Conservation (phyloP, 1,140 invertebrate genomes). For the Sipha flava region DNA sequence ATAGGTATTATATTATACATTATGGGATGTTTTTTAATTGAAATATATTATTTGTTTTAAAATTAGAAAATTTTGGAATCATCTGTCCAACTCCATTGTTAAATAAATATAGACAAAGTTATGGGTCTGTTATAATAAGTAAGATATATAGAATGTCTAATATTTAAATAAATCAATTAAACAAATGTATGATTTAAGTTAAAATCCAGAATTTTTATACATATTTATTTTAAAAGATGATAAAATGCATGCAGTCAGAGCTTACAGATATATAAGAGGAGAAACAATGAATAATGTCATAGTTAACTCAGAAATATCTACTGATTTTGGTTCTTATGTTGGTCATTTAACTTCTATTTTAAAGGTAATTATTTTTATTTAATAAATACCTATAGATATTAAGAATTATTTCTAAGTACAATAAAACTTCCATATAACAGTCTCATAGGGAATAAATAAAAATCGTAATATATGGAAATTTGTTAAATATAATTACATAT, state of each 20-base stretch:
- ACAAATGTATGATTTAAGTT: no score
- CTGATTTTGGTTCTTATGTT: constrained; percentile 2
- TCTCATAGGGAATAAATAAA: no score
- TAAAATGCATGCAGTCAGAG: background rate
- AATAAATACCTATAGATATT: background rate
- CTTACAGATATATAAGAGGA: constrained; percentile 1
- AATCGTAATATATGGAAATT: no score
- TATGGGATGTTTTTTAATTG: background rate
- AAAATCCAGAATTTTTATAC: background rate
- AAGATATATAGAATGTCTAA: no score
- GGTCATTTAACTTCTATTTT: background rate
- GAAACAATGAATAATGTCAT: background rate
- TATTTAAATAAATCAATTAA: no score
- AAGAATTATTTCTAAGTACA: no score
- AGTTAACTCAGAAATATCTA: background rate
- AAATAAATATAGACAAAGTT: background rate
- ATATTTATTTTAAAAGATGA: background rate
- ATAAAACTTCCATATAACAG: no score
- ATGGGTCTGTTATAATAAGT: background rate
- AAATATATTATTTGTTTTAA: background rate
- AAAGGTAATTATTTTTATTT: background rate
- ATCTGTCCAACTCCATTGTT: background rate
- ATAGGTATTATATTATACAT: no score
- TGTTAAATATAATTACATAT: no score
- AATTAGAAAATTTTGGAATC: background rate